Percentiles rank a stretch among this genome's conserved stretches.
Conservation (phyloP, 2,888 invertebrate genomes). For the Troides aeacus region DNA sequence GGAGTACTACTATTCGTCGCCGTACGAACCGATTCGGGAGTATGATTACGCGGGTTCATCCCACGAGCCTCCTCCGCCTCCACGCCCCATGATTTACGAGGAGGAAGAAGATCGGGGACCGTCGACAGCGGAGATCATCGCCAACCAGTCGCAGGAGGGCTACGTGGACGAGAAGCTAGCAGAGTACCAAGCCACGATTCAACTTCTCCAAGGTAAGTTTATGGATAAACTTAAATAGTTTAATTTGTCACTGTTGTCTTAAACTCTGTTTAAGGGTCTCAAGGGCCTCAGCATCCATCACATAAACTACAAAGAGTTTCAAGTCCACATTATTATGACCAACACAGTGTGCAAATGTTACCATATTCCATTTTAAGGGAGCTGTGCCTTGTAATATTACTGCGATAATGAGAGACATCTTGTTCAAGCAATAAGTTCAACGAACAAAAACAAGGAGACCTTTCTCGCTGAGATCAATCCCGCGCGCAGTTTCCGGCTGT, state of each 20-base stretch:
- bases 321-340: too few species aligned
- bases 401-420: too few species aligned
- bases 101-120: conserved; percentile 89
- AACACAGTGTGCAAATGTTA: too few species aligned
- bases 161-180: conserved; percentile 96
- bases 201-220: conserved; percentile 90
- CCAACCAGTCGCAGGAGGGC: conserved; percentile 96
- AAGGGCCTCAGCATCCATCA: too few species aligned
- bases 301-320: too few species aligned
- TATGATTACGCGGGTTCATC: conserved; percentile 88
- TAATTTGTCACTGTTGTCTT: too few species aligned
- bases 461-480: neutral
- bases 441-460: too few species aligned
- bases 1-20: conserved; percentile 80
- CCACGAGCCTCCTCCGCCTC: conserved; percentile 88
- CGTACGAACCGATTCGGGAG: conserved; percentile 80
- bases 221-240: too few species aligned
- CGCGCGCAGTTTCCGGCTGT: neutral
- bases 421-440: too few species aligned
- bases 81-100: conserved; percentile 81
- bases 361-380: too few species aligned
- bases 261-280: too few species aligned
- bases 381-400: too few species aligned
- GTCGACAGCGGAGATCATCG: conserved; percentile 94
- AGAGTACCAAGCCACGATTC: conserved; percentile 95